Conservation (phyloP, 2,888 invertebrate genomes). For the Agonum fuliginosum region DNA sequence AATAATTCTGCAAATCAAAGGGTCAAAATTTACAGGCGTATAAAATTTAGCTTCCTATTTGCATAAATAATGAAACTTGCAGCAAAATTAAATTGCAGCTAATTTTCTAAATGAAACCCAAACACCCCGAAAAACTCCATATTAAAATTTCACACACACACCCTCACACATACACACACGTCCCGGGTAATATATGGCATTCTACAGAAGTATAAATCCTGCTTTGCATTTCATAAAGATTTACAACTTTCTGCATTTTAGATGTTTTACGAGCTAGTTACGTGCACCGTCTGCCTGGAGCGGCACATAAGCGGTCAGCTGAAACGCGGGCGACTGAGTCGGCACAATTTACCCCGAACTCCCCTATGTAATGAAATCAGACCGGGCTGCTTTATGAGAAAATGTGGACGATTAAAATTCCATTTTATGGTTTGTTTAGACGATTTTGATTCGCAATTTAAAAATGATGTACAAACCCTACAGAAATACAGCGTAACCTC, state of each 20-base stretch:
- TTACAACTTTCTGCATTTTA: conserved; percentile 56
- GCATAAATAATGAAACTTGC: conserved; percentile 28
- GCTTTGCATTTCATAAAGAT: conserved; percentile 57
- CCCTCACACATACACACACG: background rate
- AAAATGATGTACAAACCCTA: too few species aligned
- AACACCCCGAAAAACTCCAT: conserved; percentile 21
- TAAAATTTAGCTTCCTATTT: too few species aligned
- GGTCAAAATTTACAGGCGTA: too few species aligned
- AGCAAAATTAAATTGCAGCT: conserved; percentile 32
- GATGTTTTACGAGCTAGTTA: conserved; percentile 39
- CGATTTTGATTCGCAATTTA: too few species aligned
- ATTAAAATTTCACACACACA: conserved; percentile 40
- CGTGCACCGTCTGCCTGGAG: background rate
- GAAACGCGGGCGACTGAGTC: background rate
- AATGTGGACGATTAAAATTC: background rate
- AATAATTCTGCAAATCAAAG: too few species aligned
- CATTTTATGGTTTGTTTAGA: background rate
- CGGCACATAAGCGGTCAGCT: conserved; percentile 37
- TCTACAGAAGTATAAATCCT: conserved; percentile 51
- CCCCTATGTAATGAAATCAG: background rate
- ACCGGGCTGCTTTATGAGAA: background rate
- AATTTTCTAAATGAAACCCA: conserved; percentile 28
- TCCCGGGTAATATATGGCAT: conserved; percentile 31
- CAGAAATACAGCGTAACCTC: too few species aligned
- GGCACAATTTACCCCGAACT: background rate